These are phyloP conservation scores for Pica pica DNA, from an alignment of 2,113 vertebrate genomes.

Conservation along the genomic window DNA sequence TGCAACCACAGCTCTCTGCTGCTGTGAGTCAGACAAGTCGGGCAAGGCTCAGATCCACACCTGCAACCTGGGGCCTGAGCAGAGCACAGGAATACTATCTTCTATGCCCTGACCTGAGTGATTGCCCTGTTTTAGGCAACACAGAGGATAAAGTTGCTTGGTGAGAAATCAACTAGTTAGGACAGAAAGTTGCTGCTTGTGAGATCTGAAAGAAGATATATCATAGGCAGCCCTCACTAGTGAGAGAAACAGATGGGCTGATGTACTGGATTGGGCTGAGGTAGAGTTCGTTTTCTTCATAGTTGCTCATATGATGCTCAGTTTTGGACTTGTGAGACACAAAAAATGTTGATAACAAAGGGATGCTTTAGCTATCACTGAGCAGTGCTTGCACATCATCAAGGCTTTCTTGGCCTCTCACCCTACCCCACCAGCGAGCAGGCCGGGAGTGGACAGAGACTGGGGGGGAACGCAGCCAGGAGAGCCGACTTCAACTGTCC, in stretches of 20 bases:
- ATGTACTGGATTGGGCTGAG: background rate
- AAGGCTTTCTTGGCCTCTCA: background rate
- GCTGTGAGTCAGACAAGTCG: background rate
- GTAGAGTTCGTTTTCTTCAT: background rate
- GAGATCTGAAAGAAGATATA: background rate
- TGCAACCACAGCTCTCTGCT: background rate
- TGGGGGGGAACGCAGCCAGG: background rate
- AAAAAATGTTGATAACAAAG: background rate
- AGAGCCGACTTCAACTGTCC: background rate
- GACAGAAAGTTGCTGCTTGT: background rate
- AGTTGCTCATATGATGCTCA: accelerated
- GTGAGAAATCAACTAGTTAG: background rate
- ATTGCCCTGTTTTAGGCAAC: background rate
- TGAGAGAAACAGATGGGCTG: background rate
- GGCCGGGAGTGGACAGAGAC: background rate
- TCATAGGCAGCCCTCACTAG: background rate
- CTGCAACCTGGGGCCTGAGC: background rate
- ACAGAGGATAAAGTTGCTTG: background rate
- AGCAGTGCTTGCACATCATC: background rate
- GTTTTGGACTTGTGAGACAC: background rate
- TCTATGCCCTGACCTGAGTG: background rate
- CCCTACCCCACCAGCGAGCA: accelerated
- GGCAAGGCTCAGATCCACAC: background rate
- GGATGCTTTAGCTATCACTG: background rate
- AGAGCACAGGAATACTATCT: background rate